A percentile compares a stretch with the other conserved stretches of the same genome.
Conservation (phyloP, 1,140 invertebrate genomes). For the Atopsyche davidsoni region DNA sequence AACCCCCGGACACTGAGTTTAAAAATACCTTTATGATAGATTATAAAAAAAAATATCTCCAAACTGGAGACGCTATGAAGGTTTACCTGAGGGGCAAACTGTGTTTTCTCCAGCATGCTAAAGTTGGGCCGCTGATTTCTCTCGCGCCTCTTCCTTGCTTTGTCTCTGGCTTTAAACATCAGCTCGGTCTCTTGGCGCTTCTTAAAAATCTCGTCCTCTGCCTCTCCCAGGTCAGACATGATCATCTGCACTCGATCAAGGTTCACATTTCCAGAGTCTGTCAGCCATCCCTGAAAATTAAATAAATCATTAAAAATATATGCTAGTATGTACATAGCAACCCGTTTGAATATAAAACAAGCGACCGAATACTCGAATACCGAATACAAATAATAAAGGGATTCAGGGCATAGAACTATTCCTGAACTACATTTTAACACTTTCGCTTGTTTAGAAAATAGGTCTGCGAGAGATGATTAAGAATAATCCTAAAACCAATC, state of each 20-base stretch:
- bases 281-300: conserved; percentile 76
- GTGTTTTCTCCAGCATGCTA: conserved; percentile 57
- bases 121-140: conserved; percentile 58
- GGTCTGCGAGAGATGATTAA: no score
- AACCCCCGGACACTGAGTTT: neutral
- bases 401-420: neutral
- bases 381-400: no score
- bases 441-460: no score
- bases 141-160: conserved; percentile 55
- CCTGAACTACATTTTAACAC: no score
- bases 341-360: no score
- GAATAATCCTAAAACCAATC: no score
- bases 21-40: no score
- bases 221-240: conserved; percentile 85
- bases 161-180: conserved; percentile 71
- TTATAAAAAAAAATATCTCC: no score
- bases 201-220: conserved; percentile 98
- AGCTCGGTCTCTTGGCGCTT: conserved; percentile 82
- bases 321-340: no score
- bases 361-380: no score
- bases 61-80: no score
- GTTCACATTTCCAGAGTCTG: conserved; percentile 90
- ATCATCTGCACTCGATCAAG: conserved; percentile 91
- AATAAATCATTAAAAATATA: conserved; percentile 13
- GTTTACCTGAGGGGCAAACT: conserved; percentile 69